Percentiles rank a stretch among this genome's conserved stretches.
phyloP scores from a whole-genome alignment of 1,140 invertebrate species.

The Nasonia longicornis region DNA sequence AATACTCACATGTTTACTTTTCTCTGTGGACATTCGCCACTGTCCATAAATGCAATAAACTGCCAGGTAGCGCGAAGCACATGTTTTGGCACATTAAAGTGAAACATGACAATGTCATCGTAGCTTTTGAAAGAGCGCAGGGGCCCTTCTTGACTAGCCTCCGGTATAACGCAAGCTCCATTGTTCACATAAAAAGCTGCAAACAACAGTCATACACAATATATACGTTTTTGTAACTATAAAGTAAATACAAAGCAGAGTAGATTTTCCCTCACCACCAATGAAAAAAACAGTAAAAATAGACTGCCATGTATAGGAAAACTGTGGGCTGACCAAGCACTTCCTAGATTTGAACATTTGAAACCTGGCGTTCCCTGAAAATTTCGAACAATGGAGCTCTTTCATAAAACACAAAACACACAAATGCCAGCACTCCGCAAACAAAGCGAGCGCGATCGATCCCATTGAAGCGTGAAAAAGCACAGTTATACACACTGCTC shows the following conservation, averaged over 20 bases:
- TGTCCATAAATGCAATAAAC: conserved; percentile 71
- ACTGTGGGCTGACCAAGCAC: background rate
- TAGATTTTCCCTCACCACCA: conserved; percentile 6
- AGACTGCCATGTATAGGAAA: background rate
- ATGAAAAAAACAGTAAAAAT: conserved; percentile 13
- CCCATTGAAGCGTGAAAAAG: background rate
- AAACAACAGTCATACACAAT: background rate
- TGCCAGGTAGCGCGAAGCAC: conserved; percentile 70
- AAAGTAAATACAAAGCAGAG: background rate
- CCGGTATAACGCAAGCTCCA: conserved; percentile 56
- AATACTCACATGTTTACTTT: conserved; percentile 69
- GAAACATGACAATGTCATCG: conserved; percentile 70
- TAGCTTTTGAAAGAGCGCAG: conserved; percentile 69
- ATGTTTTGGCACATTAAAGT: conserved; percentile 70
- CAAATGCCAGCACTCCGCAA: background rate
- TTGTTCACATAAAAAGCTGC: conserved; percentile 16
- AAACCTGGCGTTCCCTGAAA: background rate
- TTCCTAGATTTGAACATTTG: conserved; percentile 4
- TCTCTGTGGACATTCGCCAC: conserved; percentile 63
- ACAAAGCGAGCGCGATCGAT: background rate
- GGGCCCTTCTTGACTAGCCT: conserved; percentile 70
- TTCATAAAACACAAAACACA: background rate
- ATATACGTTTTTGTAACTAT: background rate
- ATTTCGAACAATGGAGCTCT: background rate
- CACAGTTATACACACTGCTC: background rate